Percentiles rank a stretch among this genome's conserved stretches.
phyloP scores from a whole-genome alignment of 2,888 invertebrate species.

The Odontocerum albicorne region DNA sequence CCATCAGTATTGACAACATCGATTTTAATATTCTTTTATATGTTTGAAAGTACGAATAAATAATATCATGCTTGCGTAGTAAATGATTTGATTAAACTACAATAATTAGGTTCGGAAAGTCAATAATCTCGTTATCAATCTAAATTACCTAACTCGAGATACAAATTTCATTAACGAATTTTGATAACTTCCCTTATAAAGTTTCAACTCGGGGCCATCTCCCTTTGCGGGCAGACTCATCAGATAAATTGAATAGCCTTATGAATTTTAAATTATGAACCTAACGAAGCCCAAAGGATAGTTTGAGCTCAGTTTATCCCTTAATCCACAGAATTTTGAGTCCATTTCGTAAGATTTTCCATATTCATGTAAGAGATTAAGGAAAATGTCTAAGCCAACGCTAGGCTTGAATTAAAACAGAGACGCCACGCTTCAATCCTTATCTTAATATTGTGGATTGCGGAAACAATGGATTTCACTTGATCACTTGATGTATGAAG shows the following conservation, averaged over 20 bases:
- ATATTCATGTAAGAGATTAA: constrained; percentile 14
- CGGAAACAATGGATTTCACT: too few relatives aligned
- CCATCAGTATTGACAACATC: too few relatives aligned
- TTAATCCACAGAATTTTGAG: constrained; percentile 9
- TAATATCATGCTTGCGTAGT: too few relatives aligned
- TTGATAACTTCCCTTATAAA: constrained; percentile 1
- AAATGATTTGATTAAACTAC: too few relatives aligned
- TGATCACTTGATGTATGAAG: too few relatives aligned
- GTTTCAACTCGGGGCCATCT: constrained; percentile 1
- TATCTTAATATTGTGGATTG: too few relatives aligned
- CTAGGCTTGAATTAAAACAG: neutral
- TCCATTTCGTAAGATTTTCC: constrained; percentile 8
- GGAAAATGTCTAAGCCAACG: neutral
- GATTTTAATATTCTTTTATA: too few relatives aligned
- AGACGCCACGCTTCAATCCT: neutral
- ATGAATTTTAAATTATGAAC: constrained; percentile 33
- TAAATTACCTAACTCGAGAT: constrained; percentile 4
- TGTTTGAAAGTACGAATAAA: too few relatives aligned
- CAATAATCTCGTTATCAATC: constrained; percentile 4
- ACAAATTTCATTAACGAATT: constrained; percentile 20
- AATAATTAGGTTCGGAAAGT: too few relatives aligned
- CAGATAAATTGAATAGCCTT: constrained; percentile 32
- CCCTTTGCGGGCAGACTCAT: constrained; percentile 15
- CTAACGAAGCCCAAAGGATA: constrained; percentile 15
- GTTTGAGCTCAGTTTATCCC: constrained; percentile 14